Base-by-base conservation (phyloP, 2,888 invertebrate species). In the Zhuqinia jingwanae region DNA sequence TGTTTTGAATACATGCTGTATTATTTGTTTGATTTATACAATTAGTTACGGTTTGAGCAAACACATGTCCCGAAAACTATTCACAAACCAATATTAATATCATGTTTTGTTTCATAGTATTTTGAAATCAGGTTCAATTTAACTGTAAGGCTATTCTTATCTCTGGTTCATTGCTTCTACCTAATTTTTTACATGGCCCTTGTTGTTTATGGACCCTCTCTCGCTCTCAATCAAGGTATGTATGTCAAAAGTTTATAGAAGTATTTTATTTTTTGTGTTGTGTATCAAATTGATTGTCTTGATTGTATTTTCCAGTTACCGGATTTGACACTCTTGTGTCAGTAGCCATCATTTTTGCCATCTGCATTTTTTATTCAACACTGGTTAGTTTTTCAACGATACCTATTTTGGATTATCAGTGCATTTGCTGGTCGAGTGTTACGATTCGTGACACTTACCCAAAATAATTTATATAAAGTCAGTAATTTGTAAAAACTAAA, bases 191-290 rank as follows among this genome's bases (percentile, higher is more conserved):
- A 91, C 75, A 89, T 91, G 90, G 95, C 95, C 0, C 94, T 96
- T 50, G 95, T 95, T 2, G 95, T 95, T 30, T 96, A 95, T 91
- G 94, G 95, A 8, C 82, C 88, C 8, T 83, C 85, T 6, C 92
- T 95, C 91, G 95, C 95, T 0, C 95, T 96, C 90, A 94, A 95
- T 91, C 94, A 95, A 92, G 95, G 95, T 95, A 92, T 50, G 8
- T 36, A n/a, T n/a, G n/a, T n/a, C n/a, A n/a, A n/a, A n/a, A n/a
- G n/a, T n/a, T n/a, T n/a, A n/a, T n/a, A n/a, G n/a, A n/a, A n/a
- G n/a, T n/a, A n/a, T n/a, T n/a, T n/a, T n/a, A n/a, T n/a, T n/a
- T n/a, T n/a, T n/a, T n/a, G n/a, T n/a, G n/a, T 27, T 11, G 27
- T 27, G 27, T 27, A 60, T 27, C 3, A 15, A n/a, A 60, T 25